Evolutionary conservation across 1,140 invertebrate genomes (phyloP).

Genomic region (Drosophila ananassae): DNA sequence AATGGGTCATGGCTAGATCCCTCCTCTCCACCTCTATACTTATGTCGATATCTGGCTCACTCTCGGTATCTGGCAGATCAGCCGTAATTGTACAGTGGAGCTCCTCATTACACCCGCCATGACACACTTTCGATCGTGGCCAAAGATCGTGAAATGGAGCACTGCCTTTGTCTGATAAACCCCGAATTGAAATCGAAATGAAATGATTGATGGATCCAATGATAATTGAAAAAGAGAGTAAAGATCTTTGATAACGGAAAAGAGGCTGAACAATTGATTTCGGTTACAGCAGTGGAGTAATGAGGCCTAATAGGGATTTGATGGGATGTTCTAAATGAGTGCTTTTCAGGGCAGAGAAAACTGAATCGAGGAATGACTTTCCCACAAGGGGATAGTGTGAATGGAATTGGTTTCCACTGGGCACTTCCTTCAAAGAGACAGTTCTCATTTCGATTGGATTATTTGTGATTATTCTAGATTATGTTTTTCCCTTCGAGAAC

Average conservation of each 20-base stretch:
- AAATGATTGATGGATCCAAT: conserved; percentile 44
- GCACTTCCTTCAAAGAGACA: neutral
- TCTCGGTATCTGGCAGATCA: conserved; percentile 2
- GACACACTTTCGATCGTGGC: conserved; percentile 57
- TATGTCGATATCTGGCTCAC: neutral
- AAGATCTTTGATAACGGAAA: conserved; percentile 25
- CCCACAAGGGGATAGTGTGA: neutral
- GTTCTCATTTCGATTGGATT: conserved; percentile 12
- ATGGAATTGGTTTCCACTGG: neutral
- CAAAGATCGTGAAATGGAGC: conserved; percentile 61
- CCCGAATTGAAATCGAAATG: conserved; percentile 39
- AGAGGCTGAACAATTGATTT: conserved; percentile 14
- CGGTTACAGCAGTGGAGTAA: conserved; percentile 15
- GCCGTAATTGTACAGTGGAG: conserved; percentile 42
- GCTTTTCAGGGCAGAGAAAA: neutral
- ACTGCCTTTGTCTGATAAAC: conserved; percentile 40
- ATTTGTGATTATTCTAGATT: conserved; percentile 22
- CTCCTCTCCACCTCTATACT: conserved; percentile 12
- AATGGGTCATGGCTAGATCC: conserved; percentile 65
- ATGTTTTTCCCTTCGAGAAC: conserved; percentile 10
- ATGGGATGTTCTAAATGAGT: conserved; percentile 18
- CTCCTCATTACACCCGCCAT: conserved; percentile 71
- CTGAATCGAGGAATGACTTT: neutral
- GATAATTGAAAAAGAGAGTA: conserved; percentile 34
- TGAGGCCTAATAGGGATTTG: conserved; percentile 31